Evolutionary conservation across 2,113 vertebrate genomes (phyloP).

Genomic region (Cricetomys ansorgei): DNA sequence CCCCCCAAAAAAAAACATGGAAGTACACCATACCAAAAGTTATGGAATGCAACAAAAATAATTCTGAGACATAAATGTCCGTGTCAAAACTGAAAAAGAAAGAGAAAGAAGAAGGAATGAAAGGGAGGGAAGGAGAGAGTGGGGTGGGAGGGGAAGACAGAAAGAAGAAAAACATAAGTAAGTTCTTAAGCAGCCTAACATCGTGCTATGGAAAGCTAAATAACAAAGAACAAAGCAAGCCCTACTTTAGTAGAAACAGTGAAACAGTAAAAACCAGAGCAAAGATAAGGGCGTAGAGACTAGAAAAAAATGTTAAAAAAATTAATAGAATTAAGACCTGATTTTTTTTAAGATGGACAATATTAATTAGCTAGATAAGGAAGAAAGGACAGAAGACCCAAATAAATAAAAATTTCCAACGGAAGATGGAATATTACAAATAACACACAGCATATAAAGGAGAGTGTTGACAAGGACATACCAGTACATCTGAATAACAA

Average conservation of each 20-base stretch:
- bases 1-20: not conserved
- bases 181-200: not conserved
- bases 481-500: not conserved
- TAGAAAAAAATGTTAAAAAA: not conserved
- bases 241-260: not conserved
- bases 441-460: not conserved
- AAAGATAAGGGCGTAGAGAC: not conserved
- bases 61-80: not conserved
- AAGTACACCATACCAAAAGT: not conserved
- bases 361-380: not conserved
- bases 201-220: not conserved
- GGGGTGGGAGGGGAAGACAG: accelerated
- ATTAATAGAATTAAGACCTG: not conserved
- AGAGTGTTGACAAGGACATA: not conserved
- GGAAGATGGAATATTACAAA: not conserved
- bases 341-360: not conserved
- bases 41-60: not conserved
- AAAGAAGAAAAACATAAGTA: not conserved
- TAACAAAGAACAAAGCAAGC: not conserved
- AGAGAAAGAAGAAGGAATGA: not conserved
- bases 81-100: not conserved
- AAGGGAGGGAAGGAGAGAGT: not conserved
- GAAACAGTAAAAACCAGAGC: not conserved
- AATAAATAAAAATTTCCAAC: not conserved
- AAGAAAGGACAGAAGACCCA: not conserved